Evolutionary conservation across 2,888 invertebrate species (phyloP).

Genomic region (Conops quadrifasciatus): DNA sequence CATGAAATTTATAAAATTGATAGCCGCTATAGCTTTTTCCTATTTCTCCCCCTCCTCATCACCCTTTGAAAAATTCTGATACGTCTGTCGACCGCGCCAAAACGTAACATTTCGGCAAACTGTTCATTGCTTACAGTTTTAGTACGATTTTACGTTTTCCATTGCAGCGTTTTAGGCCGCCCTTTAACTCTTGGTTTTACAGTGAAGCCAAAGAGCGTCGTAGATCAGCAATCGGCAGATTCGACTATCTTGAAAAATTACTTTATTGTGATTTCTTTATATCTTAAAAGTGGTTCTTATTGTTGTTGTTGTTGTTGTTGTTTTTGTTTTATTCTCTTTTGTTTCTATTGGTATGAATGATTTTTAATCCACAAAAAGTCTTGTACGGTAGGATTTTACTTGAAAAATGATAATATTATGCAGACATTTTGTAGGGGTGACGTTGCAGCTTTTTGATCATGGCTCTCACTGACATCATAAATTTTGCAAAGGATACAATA

Average conservation of each 20-base stretch:
- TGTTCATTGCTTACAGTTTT: no score
- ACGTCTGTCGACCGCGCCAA: no score
- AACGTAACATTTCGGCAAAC: neutral
- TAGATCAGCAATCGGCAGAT: no score
- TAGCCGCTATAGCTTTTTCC: constrained; percentile 23
- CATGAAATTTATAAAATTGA: constrained; percentile 32
- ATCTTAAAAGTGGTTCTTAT: neutral
- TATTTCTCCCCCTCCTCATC: neutral
- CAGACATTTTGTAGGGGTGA: constrained; percentile 27
- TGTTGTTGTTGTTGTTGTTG: constrained; percentile 11
- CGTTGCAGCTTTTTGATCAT: neutral
- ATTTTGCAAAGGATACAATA: constrained; percentile 34
- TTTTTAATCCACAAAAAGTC: neutral
- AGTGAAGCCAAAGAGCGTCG: no score
- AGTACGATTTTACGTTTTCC: no score
- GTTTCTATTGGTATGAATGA: neutral
- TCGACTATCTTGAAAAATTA: neutral
- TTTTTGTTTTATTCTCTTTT: constrained; percentile 43
- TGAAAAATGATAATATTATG: constrained; percentile 40
- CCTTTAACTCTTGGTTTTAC: no score
- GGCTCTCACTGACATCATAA: constrained; percentile 33
- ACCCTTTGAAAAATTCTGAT: no score
- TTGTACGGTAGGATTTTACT: constrained; percentile 18
- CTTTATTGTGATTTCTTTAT: neutral
- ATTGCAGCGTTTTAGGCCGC: no score